phyloP scores from a whole-genome alignment of 1,140 invertebrate species.

The Zelostemma sp. region DNA sequence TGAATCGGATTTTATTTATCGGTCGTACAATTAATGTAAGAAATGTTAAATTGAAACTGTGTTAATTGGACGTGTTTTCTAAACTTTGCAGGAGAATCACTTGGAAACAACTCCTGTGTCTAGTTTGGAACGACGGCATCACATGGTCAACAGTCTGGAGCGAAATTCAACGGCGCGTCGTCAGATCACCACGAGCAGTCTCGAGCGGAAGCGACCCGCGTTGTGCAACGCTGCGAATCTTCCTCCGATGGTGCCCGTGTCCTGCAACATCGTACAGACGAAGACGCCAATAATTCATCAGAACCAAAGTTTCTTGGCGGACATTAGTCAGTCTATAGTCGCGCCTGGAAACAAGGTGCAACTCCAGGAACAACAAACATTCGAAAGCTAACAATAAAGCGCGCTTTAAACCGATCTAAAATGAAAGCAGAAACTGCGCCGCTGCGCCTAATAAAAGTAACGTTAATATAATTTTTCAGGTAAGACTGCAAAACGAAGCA shows the following conservation, averaged over 20 bases:
- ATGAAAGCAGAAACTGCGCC: not conserved
- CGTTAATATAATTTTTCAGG: not conserved
- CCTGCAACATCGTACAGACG: conserved; percentile 65
- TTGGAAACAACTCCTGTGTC: conserved; percentile 51
- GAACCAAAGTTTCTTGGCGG: conserved; percentile 54
- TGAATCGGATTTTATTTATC: too few species aligned
- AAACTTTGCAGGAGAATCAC: conserved; percentile 53
- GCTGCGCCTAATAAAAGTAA: not conserved
- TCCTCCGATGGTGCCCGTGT: conserved; percentile 64
- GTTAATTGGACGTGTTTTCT: too few species aligned
- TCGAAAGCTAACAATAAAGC: conserved; percentile 66
- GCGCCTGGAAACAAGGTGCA: conserved; percentile 52
- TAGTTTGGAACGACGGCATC: conserved; percentile 62
- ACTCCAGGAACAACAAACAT: conserved; percentile 56
- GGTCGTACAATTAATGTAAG: too few species aligned
- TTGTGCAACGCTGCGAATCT: conserved; percentile 55
- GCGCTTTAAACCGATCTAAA: conserved; percentile 3
- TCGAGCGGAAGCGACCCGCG: conserved; percentile 65
- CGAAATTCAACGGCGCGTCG: conserved; percentile 63
- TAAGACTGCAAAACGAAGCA: conserved; percentile 21
- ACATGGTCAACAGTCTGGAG: conserved; percentile 67
- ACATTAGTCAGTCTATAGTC: conserved; percentile 56
- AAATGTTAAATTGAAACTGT: too few species aligned
- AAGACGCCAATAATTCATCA: conserved; percentile 62
- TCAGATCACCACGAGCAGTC: conserved; percentile 64